phyloP scores from a whole-genome alignment of 2,888 invertebrate genomes.

The Drosophila mettleri region DNA sequence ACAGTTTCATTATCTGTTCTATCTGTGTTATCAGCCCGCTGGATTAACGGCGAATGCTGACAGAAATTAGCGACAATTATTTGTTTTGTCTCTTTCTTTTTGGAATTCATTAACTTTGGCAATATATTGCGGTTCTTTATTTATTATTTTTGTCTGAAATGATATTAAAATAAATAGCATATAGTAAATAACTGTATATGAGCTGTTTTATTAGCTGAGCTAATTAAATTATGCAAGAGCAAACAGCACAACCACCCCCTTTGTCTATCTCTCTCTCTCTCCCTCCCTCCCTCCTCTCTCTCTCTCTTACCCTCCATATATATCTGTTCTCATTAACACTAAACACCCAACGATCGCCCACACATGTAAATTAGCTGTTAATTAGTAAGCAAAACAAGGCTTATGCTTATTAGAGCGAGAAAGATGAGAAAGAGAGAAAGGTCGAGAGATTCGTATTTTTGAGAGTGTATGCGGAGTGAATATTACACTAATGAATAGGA shows the following conservation, averaged over 20 bases:
- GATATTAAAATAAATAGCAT: slow-evolving; percentile 31
- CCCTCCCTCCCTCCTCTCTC: neutral
- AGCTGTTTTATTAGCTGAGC: slow-evolving; percentile 40
- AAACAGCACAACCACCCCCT: neutral
- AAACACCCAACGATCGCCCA: slow-evolving; percentile 10
- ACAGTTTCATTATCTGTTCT: slow-evolving; percentile 71
- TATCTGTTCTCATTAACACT: no score
- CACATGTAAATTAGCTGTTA: slow-evolving; percentile 20
- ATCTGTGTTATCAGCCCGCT: slow-evolving; percentile 55
- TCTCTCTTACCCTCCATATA: neutral
- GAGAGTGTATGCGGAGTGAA: slow-evolving; percentile 1
- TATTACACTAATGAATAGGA: slow-evolving; percentile 5
- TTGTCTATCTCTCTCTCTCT: neutral
- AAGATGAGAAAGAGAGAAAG: neutral
- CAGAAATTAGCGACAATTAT: slow-evolving; percentile 47
- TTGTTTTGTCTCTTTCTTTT: neutral
- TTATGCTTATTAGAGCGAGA: slow-evolving; percentile 4
- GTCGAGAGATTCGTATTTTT: neutral
- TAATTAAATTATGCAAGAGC: slow-evolving; percentile 55
- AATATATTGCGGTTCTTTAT: slow-evolving; percentile 30
- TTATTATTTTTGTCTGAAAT: slow-evolving; percentile 48
- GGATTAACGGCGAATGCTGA: slow-evolving; percentile 30
- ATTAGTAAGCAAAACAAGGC: slow-evolving; percentile 26
- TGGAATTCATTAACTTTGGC: slow-evolving; percentile 33
- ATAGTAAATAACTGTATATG: slow-evolving; percentile 35